These are phyloP conservation scores for Eupithecia subumbrata DNA, from an alignment of 2,888 invertebrate genomes.

Conservation along the genomic window DNA sequence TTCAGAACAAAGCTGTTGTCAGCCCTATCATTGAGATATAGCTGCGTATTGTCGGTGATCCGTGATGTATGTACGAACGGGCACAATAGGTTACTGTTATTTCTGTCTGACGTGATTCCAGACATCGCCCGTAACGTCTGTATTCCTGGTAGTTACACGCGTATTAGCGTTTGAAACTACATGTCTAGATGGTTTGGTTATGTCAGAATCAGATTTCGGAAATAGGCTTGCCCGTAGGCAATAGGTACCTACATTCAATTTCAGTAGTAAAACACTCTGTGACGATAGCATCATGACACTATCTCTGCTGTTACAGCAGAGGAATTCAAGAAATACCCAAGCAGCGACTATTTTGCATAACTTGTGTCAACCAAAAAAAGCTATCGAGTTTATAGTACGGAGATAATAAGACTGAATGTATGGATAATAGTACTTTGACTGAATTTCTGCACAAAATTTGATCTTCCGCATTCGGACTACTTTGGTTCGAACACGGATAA, in stretches of 20 bases:
- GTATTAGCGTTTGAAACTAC: slow-evolving; percentile 19
- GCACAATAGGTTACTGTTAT: slow-evolving; percentile 78
- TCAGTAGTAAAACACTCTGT: background rate
- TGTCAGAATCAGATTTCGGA: background rate
- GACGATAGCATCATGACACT: background rate
- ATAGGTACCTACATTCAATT: background rate
- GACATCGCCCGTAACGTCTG: slow-evolving; percentile 46
- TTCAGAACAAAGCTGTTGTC: slow-evolving; percentile 10
- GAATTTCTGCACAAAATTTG: no score
- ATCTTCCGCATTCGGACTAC: no score
- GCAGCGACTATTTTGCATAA: no score
- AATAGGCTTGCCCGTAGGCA: background rate
- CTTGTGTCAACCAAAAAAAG: no score
- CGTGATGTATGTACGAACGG: slow-evolving; percentile 58
- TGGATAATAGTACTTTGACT: no score
- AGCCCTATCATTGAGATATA: slow-evolving; percentile 44
- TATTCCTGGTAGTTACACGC: slow-evolving; percentile 24
- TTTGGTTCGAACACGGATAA: no score
- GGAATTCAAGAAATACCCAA: no score
- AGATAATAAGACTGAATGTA: no score
- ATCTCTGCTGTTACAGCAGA: background rate
- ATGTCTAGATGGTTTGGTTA: background rate
- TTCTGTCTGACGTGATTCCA: slow-evolving; percentile 68
- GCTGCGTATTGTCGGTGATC: slow-evolving; percentile 52
- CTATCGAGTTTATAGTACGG: no score